Conservation (phyloP, 2,888 invertebrate species). For the Aspidiotus destructor region DNA sequence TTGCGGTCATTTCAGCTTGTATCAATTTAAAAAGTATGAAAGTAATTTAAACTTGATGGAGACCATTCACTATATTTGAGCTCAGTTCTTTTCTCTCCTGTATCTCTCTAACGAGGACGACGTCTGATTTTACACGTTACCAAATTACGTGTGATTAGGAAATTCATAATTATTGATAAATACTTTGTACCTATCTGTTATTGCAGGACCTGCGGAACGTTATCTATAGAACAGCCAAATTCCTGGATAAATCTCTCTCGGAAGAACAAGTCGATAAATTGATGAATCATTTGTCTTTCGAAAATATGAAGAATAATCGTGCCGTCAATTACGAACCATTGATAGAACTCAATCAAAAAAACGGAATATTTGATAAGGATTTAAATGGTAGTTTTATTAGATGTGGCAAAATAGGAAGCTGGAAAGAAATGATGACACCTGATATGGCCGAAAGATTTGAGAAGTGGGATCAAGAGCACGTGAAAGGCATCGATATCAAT, state of each 20-base stretch:
- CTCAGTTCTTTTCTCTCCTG: no score
- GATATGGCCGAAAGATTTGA: neutral
- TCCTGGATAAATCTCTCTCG: slow-evolving; percentile 42
- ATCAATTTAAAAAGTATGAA: no score
- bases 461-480: neutral
- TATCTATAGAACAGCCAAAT: slow-evolving; percentile 43
- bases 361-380: slow-evolving; percentile 40
- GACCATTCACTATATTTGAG: no score
- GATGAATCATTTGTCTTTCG: slow-evolving; percentile 46
- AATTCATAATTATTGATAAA: no score
- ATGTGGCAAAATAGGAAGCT: neutral
- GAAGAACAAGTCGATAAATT: slow-evolving; percentile 42
- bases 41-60: no score
- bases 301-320: slow-evolving; percentile 51
- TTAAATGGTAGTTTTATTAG: neutral
- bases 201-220: slow-evolving; percentile 43
- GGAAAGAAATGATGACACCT: neutral
- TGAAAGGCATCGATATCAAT: neutral
- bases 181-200: no score
- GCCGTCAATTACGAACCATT: slow-evolving; percentile 49
- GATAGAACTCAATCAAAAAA: slow-evolving; percentile 39
- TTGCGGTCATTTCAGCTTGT: no score
- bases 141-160: no score
- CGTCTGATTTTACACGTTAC: no score
- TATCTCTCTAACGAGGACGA: no score